Conservation (phyloP, 2,113 vertebrate species). For the Oxygymnocypris stewartii region DNA sequence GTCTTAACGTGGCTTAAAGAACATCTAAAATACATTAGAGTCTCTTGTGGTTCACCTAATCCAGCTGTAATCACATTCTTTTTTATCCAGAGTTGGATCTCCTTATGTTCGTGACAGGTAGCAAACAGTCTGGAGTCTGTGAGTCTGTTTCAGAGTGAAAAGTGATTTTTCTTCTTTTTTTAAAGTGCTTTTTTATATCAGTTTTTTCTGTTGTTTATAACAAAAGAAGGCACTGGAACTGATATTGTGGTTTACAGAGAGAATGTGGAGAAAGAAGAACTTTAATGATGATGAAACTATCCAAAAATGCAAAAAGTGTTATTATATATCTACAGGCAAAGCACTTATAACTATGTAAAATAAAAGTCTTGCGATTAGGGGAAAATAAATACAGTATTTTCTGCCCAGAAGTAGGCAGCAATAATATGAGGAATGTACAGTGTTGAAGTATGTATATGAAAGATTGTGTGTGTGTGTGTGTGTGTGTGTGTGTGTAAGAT, state of each 20-base stretch:
- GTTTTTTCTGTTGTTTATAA: constrained; percentile 8
- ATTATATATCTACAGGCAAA: constrained; percentile 11
- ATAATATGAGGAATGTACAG: constrained; percentile 43
- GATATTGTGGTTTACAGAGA: constrained; percentile 49
- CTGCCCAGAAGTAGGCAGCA: constrained; percentile 29
- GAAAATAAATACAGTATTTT: constrained; percentile 37
- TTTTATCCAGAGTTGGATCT: constrained; percentile 46
- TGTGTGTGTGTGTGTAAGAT: constrained; percentile 18
- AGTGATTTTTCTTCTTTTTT: constrained; percentile 20
- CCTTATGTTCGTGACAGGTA: constrained; percentile 57
- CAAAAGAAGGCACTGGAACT: constrained; percentile 76
- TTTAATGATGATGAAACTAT: constrained; percentile 29
- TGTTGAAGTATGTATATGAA: constrained; percentile 58
- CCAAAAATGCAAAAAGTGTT: neutral
- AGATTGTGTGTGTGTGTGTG: constrained; percentile 35
- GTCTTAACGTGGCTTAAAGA: neutral
- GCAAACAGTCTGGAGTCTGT: constrained; percentile 46
- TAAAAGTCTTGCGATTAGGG: constrained; percentile 23
- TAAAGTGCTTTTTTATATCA: constrained; percentile 30
- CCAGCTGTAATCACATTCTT: constrained; percentile 35
- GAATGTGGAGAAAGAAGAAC: constrained; percentile 9
- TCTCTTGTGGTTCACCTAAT: constrained; percentile 37
- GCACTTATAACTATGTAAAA: constrained; percentile 22
- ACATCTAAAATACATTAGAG: constrained; percentile 31
- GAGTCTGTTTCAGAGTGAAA: constrained; percentile 57